These are phyloP conservation scores for Lamellibrachia columna DNA, from an alignment of 2,888 invertebrate genomes.

Conservation along the genomic window DNA sequence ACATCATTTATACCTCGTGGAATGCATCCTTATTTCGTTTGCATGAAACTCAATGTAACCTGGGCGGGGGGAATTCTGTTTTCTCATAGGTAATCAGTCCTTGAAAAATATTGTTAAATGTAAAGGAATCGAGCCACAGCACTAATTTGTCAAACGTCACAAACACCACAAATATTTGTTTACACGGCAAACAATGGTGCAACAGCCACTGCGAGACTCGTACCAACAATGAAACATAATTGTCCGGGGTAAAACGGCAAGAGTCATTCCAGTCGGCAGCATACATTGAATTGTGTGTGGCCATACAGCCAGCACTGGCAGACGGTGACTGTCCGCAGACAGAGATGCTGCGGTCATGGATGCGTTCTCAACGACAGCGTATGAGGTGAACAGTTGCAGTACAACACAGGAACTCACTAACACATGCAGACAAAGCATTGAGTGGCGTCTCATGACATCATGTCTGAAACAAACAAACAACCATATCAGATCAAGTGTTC, in stretches of 20 bases:
- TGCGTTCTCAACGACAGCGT: background rate
- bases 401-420: slow-evolving; percentile 16
- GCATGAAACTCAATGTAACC: background rate
- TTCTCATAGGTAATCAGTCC: background rate
- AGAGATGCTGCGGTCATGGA: background rate
- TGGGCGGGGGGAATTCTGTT: background rate
- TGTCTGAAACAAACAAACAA: slow-evolving; percentile 11
- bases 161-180: background rate
- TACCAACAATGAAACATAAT: background rate
- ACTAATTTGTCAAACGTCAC: background rate
- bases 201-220: background rate
- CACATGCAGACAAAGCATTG: slow-evolving; percentile 12
- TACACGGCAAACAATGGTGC: background rate
- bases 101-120: background rate
- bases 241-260: background rate
- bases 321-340: background rate
- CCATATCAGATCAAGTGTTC: background rate
- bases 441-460: background rate
- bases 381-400: background rate
- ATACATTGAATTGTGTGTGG: background rate
- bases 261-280: background rate
- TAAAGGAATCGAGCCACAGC: background rate
- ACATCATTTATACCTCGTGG: slow-evolving; percentile 1
- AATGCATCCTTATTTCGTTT: background rate
- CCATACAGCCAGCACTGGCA: background rate